Conservation (phyloP, 2,888 invertebrate genomes). For the Eupelmus urozonus region DNA sequence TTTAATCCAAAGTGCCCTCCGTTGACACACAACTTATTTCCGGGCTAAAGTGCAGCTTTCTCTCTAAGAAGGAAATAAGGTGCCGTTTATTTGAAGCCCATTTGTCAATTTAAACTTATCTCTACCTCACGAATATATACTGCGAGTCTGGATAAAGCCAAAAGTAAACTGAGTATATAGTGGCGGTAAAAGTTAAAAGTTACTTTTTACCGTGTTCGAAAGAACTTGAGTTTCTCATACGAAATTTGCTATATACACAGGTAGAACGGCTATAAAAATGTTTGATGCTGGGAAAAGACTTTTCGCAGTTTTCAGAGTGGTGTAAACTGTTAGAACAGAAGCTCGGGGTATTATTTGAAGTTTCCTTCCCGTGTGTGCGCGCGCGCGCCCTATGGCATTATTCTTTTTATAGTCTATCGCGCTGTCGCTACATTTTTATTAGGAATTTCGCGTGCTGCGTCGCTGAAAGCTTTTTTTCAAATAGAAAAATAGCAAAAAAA, state of each 20-base stretch:
- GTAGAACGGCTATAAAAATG: constrained; percentile 24
- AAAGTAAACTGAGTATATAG: not conserved
- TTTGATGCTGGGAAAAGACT: constrained; percentile 17
- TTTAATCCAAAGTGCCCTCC: not conserved
- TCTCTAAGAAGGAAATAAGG: not conserved
- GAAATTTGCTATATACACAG: not conserved
- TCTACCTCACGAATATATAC: not conserved
- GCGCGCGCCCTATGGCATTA: too few relatives aligned
- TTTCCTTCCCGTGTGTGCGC: not conserved
- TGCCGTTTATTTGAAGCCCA: constrained; percentile 14
- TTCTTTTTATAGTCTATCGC: too few relatives aligned
- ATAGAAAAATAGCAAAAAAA: too few relatives aligned
- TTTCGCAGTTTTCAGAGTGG: not conserved
- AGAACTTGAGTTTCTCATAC: constrained; percentile 1
- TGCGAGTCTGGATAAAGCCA: not conserved
- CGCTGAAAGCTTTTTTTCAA: too few relatives aligned
- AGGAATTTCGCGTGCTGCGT: too few relatives aligned
- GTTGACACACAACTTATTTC: constrained; percentile 7
- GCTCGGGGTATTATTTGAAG: not conserved
- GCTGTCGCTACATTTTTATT: too few relatives aligned
- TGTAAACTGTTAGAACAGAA: constrained; percentile 5
- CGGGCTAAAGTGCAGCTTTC: not conserved
- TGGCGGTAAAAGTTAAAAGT: not conserved
- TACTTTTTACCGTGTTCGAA: constrained; percentile 6
- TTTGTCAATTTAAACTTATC: constrained; percentile 9